Evolutionary conservation across 2,797 vertebrate species (phyloP), one percentile per base, ranked within the genome.

Genomic region (Myripristis murdjan): DNA sequence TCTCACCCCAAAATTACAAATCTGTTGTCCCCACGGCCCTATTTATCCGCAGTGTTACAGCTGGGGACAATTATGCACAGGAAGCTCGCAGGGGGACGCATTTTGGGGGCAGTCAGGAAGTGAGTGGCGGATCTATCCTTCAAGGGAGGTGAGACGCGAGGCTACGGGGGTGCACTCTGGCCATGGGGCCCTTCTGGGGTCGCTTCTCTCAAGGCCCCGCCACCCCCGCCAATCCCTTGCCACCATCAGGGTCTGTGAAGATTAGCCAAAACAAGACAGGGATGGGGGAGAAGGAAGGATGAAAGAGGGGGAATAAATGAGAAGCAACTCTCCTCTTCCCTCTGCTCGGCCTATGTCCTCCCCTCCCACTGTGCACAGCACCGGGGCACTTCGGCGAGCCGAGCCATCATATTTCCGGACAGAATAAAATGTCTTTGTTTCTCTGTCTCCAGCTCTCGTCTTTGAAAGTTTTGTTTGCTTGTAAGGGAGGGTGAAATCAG

Each of bases 1-100:
- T 87, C 77, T 86, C 74, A 82, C 89, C 89, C 88, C 83, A 57
- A 93, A 94, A 93, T 93, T 92, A 93, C 91, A 93, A 94, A 95
- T 92, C 77, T 90, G 84, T 82, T 88, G 89, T 94, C 93, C 93
- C 92, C 78, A 81, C 18, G 90, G 91, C 82, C 87, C 87, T 59
- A 87, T 93, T 94, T 92, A 89, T 80, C 86, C 82, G 54, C 79
- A 5, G 67, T 67, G 78, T 84, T 89, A 84, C 95, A 95, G 93
- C 94, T 95, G 95, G 91, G 89, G 86, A 92, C 88, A 82, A 95
- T 95, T 94, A 95, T 58, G 48, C 70, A 81, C 92, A 94, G 93
- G 92, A 94, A 95, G 84, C 85, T 64, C 23, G 44, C 69, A 72
- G 85, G 89, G 88, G 84, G 79, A 75, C 35, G 61, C 52, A 78